Conservation (phyloP, 2,888 invertebrate species). For the Sinhomidia bicolor region DNA sequence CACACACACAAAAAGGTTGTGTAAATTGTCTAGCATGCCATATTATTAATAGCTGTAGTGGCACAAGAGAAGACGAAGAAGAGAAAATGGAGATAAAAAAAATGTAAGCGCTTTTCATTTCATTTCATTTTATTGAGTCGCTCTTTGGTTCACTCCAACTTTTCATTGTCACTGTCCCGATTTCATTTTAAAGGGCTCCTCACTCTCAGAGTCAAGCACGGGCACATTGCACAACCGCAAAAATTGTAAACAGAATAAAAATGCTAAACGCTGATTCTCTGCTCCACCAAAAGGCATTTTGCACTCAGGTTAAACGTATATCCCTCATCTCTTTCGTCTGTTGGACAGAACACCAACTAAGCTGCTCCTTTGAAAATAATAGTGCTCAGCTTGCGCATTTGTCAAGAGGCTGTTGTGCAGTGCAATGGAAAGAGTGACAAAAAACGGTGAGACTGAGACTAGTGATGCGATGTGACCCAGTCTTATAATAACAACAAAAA, state of each 20-base stretch:
- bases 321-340: slow-evolving; percentile 20
- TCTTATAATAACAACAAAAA: slow-evolving; percentile 8
- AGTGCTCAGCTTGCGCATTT: too few species aligned
- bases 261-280: neutral
- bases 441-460: slow-evolving; percentile 1
- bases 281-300: slow-evolving; percentile 36
- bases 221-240: slow-evolving; percentile 1
- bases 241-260: too few species aligned
- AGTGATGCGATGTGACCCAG: slow-evolving; percentile 31
- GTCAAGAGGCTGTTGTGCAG: neutral
- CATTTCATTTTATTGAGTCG: too few species aligned
- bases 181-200: slow-evolving; percentile 54
- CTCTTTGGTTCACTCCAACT: slow-evolving; percentile 19
- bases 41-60: neutral
- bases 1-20: slow-evolving; percentile 1
- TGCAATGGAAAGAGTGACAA: neutral
- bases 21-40: neutral
- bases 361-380: too few species aligned
- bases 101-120: slow-evolving; percentile 2
- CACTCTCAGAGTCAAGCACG: slow-evolving; percentile 63
- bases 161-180: slow-evolving; percentile 69
- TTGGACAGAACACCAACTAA: neutral
- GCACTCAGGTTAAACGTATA: slow-evolving; percentile 6
- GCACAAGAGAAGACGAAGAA: neutral
- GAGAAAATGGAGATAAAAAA: slow-evolving; percentile 16